Conservation (phyloP, 2,797 vertebrate species). For the Spizella passerina region DNA sequence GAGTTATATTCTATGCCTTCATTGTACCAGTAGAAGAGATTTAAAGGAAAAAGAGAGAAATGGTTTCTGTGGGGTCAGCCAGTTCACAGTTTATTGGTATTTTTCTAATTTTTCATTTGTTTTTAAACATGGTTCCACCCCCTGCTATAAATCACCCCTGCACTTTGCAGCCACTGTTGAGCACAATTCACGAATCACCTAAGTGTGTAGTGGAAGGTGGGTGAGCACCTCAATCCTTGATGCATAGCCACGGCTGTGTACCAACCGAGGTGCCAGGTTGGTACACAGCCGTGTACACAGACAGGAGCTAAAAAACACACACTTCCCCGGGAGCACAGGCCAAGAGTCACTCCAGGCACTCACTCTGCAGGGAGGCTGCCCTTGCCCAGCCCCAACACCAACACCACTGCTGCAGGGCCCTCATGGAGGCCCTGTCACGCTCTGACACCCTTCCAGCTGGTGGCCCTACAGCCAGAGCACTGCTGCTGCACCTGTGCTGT, state of each 20-base stretch:
- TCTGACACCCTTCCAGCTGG: background rate
- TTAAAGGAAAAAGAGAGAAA: conserved; percentile 14
- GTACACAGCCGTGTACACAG: too few relatives aligned
- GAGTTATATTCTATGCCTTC: background rate
- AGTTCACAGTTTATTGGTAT: conserved; percentile 29
- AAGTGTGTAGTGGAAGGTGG: background rate
- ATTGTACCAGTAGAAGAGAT: background rate
- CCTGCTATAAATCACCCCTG: background rate
- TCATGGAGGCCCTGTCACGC: background rate
- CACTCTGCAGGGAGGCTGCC: background rate
- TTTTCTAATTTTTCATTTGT: background rate
- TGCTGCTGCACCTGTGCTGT: background rate
- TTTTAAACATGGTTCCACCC: background rate
- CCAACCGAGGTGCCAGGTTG: background rate
- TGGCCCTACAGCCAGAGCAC: background rate
- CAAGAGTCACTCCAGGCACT: background rate
- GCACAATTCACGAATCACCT: background rate
- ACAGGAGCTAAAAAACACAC: too few relatives aligned
- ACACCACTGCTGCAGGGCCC: background rate
- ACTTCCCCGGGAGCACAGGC: background rate
- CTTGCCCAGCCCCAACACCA: background rate
- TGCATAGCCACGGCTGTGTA: background rate
- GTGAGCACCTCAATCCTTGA: background rate
- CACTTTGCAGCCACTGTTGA: background rate
- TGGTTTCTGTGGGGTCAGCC: background rate